These are phyloP conservation scores for Alosa sapidissima DNA, from an alignment of 2,797 vertebrate species.

Conservation along the genomic window DNA sequence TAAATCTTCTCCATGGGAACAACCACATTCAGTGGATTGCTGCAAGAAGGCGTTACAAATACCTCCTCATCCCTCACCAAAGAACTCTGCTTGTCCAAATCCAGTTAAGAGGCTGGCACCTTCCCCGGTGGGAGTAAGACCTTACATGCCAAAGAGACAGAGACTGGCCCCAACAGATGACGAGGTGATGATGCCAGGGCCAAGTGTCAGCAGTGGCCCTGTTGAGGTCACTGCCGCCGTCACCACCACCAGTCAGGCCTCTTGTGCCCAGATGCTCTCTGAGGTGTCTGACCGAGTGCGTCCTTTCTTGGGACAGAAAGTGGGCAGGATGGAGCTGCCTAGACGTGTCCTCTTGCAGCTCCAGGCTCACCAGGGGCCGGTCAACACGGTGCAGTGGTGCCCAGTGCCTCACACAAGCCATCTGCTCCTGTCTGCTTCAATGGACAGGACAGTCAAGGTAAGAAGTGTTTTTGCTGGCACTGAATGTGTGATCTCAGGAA, in stretches of 20 bases:
- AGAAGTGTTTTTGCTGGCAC: conserved; percentile 44
- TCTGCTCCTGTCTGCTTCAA: conserved; percentile 89
- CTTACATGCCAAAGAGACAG: conserved; percentile 86
- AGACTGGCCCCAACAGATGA: conserved; percentile 62
- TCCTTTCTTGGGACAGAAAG: conserved; percentile 74
- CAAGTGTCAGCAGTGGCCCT: conserved; percentile 32
- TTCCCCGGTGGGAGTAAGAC: conserved; percentile 68
- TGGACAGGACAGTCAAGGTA: conserved; percentile 96
- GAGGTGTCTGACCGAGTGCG: conserved; percentile 78
- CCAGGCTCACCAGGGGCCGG: conserved; percentile 81
- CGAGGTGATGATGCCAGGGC: conserved; percentile 18
- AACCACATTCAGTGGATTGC: conserved; percentile 17
- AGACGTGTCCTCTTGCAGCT: conserved; percentile 76
- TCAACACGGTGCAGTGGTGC: conserved; percentile 89
- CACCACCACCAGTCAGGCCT: conserved; percentile 29
- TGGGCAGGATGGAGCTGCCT: conserved; percentile 72
- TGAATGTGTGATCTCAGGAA: conserved; percentile 26
- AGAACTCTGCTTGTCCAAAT: conserved; percentile 32
- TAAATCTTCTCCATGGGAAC: conserved; percentile 22
- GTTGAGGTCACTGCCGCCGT: conserved; percentile 23
- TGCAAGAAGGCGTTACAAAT: conserved; percentile 14
- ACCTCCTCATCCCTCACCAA: conserved; percentile 25
- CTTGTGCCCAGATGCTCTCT: conserved; percentile 58
- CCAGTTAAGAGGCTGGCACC: conserved; percentile 66
- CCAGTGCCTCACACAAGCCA: conserved; percentile 83